Evolutionary conservation across 1,140 invertebrate species (phyloP).

Genomic region (Rhopalosiphum padi): DNA sequence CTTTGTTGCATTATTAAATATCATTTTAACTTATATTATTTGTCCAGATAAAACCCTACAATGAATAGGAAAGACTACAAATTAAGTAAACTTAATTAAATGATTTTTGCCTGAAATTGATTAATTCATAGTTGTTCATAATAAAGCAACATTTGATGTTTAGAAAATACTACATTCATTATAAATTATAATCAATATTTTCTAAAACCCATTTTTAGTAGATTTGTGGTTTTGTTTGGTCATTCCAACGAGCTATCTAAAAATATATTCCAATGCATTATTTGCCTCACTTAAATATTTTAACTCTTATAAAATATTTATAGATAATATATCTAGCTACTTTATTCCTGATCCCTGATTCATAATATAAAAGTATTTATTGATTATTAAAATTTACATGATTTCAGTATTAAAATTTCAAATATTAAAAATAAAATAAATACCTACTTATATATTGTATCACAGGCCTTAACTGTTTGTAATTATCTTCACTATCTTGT

Average conservation of each 20-base stretch:
- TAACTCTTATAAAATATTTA: background rate
- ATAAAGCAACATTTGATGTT: no score
- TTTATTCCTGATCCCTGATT: background rate
- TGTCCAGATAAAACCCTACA: no score
- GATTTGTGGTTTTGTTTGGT: background rate
- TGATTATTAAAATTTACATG: no score
- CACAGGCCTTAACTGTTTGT: no score
- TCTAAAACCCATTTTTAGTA: no score
- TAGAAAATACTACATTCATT: no score
- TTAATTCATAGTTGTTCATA: background rate
- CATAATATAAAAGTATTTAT: background rate
- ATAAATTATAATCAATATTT: no score
- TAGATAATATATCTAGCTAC: background rate
- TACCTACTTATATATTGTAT: background rate
- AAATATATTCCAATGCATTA: background rate
- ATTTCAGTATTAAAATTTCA: background rate
- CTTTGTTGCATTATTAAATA: no score
- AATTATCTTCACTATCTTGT: background rate
- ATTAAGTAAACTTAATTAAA: no score
- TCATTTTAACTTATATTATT: no score
- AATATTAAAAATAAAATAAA: no score
- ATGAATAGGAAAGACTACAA: no score
- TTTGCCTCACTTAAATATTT: background rate
- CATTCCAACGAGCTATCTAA: background rate
- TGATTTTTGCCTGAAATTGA: background rate